Evolutionary conservation across 1,140 invertebrate species (phyloP), one percentile per base, ranked within the genome.

Genomic region (Diprion similis): DNA sequence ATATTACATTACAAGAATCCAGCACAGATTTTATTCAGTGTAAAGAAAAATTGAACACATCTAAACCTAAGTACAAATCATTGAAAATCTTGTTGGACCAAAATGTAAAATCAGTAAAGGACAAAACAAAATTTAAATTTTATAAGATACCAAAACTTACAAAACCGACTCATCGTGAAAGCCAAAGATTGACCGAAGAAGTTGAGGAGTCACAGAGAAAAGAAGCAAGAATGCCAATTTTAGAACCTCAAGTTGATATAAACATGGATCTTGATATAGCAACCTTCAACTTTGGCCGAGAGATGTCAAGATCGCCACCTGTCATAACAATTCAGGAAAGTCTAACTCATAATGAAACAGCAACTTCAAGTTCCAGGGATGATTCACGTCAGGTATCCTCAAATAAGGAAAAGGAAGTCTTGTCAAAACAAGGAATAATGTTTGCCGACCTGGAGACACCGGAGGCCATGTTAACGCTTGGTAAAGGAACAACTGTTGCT

Each of bases 221-320:
- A n/a, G 81, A 81, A 45, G 82, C 85, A 4, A 79, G 79, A 46
- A 87, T 86, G 86, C 86, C 86, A 17, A 77, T 86, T 75, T 75
- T 87, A 65, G 84, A 85, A 73, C 84, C 85, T n/a, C 83, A 84
- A 18, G 74, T 81, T 24, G 71, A 77, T 24, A 72, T 84, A 8
- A 75, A 79, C 68, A 80, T 82, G 59, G 51, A 17, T 17, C 7
- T 59, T 17, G 51, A 59, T 13, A 17, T 15, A 4, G 4, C 51
- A 59, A 79, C 81, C 45, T 17, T 74, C 1, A 81, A 17, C 71
- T 76, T 78, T 0, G 81, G 82, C 70, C 78, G 83, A 72, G 85
- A 87, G 18, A 80, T 71, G 13, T 86, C 85, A 2, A 79, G 81
- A 66, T 87, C 85, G 15, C 85, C 85, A 18, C 85, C 86, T 15